Conservation (phyloP, 92 coral and sea anemone species). For the Diadumene lineata region DNA sequence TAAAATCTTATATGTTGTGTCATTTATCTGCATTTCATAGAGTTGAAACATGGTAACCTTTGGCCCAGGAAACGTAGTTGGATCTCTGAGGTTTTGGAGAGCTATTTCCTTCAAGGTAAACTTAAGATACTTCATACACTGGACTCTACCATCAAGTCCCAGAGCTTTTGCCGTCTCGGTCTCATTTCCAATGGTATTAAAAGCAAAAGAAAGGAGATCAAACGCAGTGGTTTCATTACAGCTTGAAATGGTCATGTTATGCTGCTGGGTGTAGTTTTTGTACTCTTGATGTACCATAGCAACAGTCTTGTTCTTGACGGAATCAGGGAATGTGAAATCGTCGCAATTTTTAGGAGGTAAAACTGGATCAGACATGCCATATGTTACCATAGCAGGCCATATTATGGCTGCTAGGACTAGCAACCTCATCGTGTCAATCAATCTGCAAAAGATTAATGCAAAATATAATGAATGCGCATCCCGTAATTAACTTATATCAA, state of each 20-base stretch:
- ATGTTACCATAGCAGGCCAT: slow-evolving; percentile 25
- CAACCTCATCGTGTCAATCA: slow-evolving; percentile 9
- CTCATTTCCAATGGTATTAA: slow-evolving; percentile 10
- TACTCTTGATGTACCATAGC: background rate
- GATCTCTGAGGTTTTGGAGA: slow-evolving; percentile 10
- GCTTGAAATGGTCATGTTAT: background rate
- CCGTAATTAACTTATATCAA: background rate
- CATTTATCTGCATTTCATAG: background rate
- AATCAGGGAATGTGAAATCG: background rate
- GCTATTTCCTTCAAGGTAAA: slow-evolving; percentile 26
- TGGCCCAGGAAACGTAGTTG: slow-evolving; percentile 2
- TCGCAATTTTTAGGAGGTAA: background rate
- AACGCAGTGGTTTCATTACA: slow-evolving; percentile 7
- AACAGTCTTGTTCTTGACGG: slow-evolving; percentile 12
- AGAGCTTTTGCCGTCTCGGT: background rate
- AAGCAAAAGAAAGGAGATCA: slow-evolving; percentile 12
- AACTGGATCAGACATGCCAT: background rate
- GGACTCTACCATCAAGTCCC: background rate
- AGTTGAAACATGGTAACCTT: slow-evolving; percentile 5
- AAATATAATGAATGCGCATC: background rate
- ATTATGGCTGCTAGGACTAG: background rate
- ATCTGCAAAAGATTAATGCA: background rate
- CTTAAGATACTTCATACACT: slow-evolving; percentile 5
- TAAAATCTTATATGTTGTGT: slow-evolving; percentile 7
- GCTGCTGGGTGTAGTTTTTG: background rate